A percentile compares a stretch with the other conserved stretches of the same genome.
Evolutionary conservation across 2,888 invertebrate species (phyloP).

Genomic region (Idaea aversata): DNA sequence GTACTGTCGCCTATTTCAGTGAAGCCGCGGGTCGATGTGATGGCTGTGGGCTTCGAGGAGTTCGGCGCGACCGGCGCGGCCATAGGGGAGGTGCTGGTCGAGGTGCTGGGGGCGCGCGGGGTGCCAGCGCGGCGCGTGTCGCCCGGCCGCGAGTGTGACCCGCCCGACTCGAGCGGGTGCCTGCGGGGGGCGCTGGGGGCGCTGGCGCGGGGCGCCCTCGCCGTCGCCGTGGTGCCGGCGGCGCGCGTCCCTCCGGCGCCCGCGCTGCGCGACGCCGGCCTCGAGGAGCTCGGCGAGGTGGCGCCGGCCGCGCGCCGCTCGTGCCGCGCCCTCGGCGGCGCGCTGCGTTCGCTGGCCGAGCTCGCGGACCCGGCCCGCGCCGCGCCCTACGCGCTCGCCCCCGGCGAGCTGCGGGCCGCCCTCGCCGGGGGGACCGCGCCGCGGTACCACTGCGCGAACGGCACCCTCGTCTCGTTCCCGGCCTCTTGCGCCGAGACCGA

Average conservation of each 20-base stretch:
- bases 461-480: constrained; percentile 80
- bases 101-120: constrained; percentile 23
- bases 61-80: neutral
- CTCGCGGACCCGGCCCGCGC: constrained; percentile 41
- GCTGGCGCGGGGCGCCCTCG: constrained; percentile 28
- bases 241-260: constrained; percentile 39
- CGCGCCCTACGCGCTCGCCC: constrained; percentile 33
- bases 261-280: constrained; percentile 49
- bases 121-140: constrained; percentile 28
- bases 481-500: constrained; percentile 62
- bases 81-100: neutral
- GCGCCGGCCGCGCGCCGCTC: constrained; percentile 48
- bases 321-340: constrained; percentile 39
- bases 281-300: constrained; percentile 55
- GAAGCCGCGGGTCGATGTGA: constrained; percentile 22
- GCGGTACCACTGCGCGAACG: constrained; percentile 50
- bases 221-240: constrained; percentile 35
- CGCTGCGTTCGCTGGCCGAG: constrained; percentile 54
- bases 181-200: constrained; percentile 29
- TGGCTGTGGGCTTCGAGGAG: constrained; percentile 22
- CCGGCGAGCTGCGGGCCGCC: constrained; percentile 11
- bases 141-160: constrained; percentile 25
- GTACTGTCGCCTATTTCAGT: neutral
- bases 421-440: neutral
- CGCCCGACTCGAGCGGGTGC: constrained; percentile 29